Evolutionary conservation across 2,888 invertebrate species (phyloP).

Genomic region (Lepas anatifera): DNA sequence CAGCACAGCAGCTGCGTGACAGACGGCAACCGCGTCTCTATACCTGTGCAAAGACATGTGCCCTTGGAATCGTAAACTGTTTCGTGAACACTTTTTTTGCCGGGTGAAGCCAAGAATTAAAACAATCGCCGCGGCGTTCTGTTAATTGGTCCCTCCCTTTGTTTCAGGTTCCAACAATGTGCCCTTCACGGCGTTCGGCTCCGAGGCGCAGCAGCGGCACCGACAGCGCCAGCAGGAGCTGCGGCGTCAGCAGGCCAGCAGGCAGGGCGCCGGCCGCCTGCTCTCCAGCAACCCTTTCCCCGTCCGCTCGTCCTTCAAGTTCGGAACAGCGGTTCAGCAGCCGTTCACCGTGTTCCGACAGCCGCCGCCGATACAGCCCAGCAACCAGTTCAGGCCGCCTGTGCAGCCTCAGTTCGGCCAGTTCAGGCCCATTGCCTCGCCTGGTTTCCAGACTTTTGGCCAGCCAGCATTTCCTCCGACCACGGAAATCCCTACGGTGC

Average conservation of each 20-base stretch:
- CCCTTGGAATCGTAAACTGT: not conserved
- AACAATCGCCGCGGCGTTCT: not conserved
- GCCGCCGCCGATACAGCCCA: not conserved
- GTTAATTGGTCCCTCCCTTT: too few species aligned
- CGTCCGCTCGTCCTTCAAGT: not conserved
- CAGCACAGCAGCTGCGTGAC: not conserved
- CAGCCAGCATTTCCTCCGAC: not conserved
- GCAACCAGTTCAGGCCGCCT: slow-evolving; percentile 11
- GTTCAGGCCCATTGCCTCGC: not conserved
- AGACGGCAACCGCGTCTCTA: not conserved
- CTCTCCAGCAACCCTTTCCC: not conserved
- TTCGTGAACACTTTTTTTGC: not conserved
- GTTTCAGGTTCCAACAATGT: not conserved
- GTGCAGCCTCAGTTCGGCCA: slow-evolving; percentile 4
- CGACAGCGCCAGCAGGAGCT: not conserved
- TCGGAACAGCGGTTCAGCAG: not conserved
- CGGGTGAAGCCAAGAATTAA: not conserved
- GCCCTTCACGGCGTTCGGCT: not conserved
- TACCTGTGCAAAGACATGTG: not conserved
- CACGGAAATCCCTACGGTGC: not conserved
- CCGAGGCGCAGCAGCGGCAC: not conserved
- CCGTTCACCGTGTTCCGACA: not conserved
- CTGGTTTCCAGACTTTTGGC: not conserved
- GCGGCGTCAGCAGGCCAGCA: not conserved
- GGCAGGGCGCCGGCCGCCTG: not conserved